These are phyloP conservation scores for Drosophila pseudoobscura DNA, from an alignment of 1,140 invertebrate species.

Conservation along the genomic window DNA sequence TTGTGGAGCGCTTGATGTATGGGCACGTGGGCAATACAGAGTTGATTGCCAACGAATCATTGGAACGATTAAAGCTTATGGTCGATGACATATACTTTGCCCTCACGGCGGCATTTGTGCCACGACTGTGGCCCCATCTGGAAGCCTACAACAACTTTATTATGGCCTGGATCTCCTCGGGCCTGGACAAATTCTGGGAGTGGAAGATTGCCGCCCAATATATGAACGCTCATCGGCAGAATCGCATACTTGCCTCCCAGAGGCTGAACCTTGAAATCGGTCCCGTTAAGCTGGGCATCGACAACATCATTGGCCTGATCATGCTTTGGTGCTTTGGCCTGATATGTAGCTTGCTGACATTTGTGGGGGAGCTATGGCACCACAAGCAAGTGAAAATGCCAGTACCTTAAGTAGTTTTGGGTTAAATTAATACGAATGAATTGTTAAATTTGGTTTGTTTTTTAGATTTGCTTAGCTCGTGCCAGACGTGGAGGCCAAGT, in stretches of 20 bases:
- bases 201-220: slow-evolving; percentile 68
- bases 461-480: no score
- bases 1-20: slow-evolving; percentile 69
- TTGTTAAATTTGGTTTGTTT: neutral
- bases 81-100: slow-evolving; percentile 70
- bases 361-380: slow-evolving; percentile 53
- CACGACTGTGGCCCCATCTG: slow-evolving; percentile 64
- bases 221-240: slow-evolving; percentile 66
- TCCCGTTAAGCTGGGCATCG: slow-evolving; percentile 63
- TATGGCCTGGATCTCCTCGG: slow-evolving; percentile 67
- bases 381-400: neutral
- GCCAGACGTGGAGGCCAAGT: no score
- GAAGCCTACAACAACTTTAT: slow-evolving; percentile 60
- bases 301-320: slow-evolving; percentile 69
- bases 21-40: slow-evolving; percentile 70
- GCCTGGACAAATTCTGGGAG: slow-evolving; percentile 75
- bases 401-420: neutral
- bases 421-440: neutral
- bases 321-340: slow-evolving; percentile 70
- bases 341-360: slow-evolving; percentile 58
- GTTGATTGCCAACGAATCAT: slow-evolving; percentile 56
- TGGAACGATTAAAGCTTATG: slow-evolving; percentile 70
- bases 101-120: slow-evolving; percentile 57
- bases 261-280: slow-evolving; percentile 57
- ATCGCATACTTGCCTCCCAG: slow-evolving; percentile 62